A percentile compares a stretch with the other conserved stretches of the same genome.
Evolutionary conservation across 2,113 vertebrate species (phyloP).

Genomic region (Hiodon alosoides): DNA sequence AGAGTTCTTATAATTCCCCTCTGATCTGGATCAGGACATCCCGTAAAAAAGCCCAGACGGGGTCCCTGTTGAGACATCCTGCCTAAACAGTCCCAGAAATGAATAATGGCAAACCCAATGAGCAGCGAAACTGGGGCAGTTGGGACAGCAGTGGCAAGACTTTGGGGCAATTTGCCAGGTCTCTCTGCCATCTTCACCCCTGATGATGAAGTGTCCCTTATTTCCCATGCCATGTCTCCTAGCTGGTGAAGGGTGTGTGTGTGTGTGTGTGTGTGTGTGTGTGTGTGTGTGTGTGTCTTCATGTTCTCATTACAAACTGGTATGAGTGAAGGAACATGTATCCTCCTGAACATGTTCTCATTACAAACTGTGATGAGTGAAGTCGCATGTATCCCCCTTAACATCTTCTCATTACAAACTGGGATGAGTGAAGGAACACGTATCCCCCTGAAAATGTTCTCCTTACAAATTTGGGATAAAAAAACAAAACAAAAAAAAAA

Average conservation of each 20-base stretch:
- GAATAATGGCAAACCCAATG: background rate
- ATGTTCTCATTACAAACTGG: too few relatives aligned
- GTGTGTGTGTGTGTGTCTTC: too few relatives aligned
- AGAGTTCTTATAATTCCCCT: background rate
- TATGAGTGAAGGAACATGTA: background rate
- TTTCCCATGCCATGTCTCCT: background rate
- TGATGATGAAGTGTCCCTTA: background rate
- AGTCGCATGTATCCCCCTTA: background rate
- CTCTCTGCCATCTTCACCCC: background rate
- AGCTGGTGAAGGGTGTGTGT: background rate
- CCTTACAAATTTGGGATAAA: too few relatives aligned
- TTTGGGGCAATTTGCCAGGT: too few relatives aligned
- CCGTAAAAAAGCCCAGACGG: background rate
- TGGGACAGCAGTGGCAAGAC: background rate
- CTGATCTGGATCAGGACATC: background rate
- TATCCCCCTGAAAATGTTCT: too few relatives aligned
- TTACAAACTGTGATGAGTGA: background rate
- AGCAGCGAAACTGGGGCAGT: background rate
- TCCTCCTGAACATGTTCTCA: background rate
- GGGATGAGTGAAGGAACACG: background rate
- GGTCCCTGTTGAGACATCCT: background rate
- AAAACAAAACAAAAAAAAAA: too few relatives aligned
- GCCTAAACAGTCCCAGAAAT: background rate
- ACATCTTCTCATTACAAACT: too few relatives aligned
- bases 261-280: background rate